phyloP scores from a whole-genome alignment of 1,140 invertebrate species.

The Araneus ventricosus region DNA sequence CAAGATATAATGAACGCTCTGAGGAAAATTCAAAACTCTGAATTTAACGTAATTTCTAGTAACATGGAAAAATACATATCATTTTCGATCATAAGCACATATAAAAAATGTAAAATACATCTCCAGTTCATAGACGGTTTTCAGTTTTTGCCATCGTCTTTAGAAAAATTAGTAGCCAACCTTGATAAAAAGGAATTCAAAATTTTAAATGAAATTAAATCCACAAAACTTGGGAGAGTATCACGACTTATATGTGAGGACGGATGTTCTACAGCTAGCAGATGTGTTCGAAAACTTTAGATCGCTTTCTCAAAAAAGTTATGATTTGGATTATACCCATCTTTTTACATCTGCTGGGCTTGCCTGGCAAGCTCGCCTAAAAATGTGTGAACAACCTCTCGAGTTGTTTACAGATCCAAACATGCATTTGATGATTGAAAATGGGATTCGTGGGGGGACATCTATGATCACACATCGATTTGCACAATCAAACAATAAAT shows the following conservation, averaged over 20 bases:
- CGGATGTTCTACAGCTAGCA: too few species aligned
- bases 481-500: conserved; percentile 31
- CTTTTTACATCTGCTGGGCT: conserved; percentile 18
- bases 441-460: too few species aligned
- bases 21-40: conserved; percentile 23
- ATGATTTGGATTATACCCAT: background rate
- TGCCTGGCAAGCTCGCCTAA: conserved; percentile 32
- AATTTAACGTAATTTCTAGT: too few species aligned
- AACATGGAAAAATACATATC: conserved; percentile 47
- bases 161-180: background rate
- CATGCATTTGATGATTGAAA: too few species aligned
- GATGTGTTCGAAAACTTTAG: conserved; percentile 66
- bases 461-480: background rate
- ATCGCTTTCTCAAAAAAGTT: conserved; percentile 76
- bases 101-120: background rate
- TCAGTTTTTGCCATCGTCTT: background rate
- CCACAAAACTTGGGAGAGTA: background rate
- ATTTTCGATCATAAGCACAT: conserved; percentile 35
- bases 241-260: too few species aligned
- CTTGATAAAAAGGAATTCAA: background rate
- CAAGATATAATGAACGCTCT: background rate
- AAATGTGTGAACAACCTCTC: background rate
- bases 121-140: too few species aligned
- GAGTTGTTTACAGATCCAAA: conserved; percentile 45
- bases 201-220: background rate